phyloP scores from a whole-genome alignment of 1,140 invertebrate species.

The Mya arenaria region DNA sequence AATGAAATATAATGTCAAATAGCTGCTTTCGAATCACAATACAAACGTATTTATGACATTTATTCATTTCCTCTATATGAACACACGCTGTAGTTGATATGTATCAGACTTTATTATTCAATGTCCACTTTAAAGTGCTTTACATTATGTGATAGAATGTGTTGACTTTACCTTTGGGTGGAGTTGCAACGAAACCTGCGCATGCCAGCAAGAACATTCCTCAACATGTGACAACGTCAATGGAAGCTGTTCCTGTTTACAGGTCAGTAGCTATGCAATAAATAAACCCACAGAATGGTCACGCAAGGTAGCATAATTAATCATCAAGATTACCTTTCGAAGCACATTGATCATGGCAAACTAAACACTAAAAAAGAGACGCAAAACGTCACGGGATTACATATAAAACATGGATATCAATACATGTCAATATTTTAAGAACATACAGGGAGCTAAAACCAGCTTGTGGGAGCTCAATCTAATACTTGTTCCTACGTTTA shows the following conservation, averaged over 20 bases:
- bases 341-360: too few species aligned
- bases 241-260: background rate
- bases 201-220: background rate
- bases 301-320: too few species aligned
- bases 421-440: too few species aligned
- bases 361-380: too few species aligned
- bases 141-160: background rate
- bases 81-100: conserved; percentile 2
- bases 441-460: too few species aligned
- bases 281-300: too few species aligned
- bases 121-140: background rate
- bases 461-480: too few species aligned
- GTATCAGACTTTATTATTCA: background rate
- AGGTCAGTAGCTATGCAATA: too few species aligned
- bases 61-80: background rate
- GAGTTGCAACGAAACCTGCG: background rate
- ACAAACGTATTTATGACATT: background rate
- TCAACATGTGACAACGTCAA: background rate
- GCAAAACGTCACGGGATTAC: too few species aligned
- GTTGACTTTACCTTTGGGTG: background rate
- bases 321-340: too few species aligned
- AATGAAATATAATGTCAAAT: background rate
- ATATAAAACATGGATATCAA: too few species aligned
- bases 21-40: background rate
- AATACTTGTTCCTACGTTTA: too few species aligned